Base-by-base conservation (phyloP, 2,888 invertebrate genomes). In the Strigamia maritima region DNA sequence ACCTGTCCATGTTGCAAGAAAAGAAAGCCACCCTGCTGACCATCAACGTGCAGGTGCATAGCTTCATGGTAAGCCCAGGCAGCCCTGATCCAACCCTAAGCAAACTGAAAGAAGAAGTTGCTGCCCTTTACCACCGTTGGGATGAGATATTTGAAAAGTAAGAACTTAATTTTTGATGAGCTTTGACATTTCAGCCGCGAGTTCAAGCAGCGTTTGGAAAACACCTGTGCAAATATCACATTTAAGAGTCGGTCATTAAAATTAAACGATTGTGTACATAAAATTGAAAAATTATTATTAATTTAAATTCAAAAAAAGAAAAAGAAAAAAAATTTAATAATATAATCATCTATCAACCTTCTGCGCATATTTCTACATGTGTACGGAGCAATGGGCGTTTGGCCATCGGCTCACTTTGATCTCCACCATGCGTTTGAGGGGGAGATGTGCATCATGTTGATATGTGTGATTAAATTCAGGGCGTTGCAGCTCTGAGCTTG, bases 101-200 rank as follows among this genome's bases (percentile, higher is more conserved):
- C 49, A 24, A 24, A 0, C 87, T 93, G 81, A 91, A 92, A 81
- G 88, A 89, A 31, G 91, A 91, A 80, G 88, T 93, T 80, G 88
- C 91, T 35, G 89, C 91, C 77, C 86, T 93, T 81, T 90, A 92
- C 82, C 88, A 90, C 8, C 88, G 91, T 22, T 92, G 92, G 91
- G 91, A 92, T 83, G 91, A 91, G 80, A 89, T 90, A 7, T 90
- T 90, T 84, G 90, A 91, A 84, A 89, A 90, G 93, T 92, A 85
- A 88, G 87, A 19, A 76, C 49, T 49, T 49, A 49, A 49, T 49
- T 49, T 49, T 49, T 3, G n/a, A 49, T 49, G 49, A 49, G 49
- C n/a, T 49, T 49, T 49, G 49, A 49, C 49, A n/a, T 49, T 49
- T 14, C 49, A n/a, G 49, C 49, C 19, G 8, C 40, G 19, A 49